These are phyloP conservation scores for Syritta pipiens DNA, from an alignment of 2,888 invertebrate species.

Conservation along the genomic window DNA sequence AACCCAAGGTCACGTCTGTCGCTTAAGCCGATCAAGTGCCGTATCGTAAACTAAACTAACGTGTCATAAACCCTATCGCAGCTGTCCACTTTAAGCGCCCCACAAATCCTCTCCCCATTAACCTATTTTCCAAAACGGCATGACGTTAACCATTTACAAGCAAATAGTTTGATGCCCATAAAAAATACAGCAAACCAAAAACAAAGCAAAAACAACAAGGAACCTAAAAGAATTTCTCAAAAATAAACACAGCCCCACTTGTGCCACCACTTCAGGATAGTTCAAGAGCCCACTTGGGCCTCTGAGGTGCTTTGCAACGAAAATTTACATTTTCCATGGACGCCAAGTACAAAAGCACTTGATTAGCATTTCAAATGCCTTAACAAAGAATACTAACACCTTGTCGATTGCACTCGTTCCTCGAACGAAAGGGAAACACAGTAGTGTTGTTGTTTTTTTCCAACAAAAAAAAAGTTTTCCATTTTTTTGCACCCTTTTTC, in stretches of 20 bases:
- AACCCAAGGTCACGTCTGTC: neutral
- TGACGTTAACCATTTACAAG: constrained; percentile 20
- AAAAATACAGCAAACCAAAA: constrained; percentile 3
- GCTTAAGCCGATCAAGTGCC: neutral
- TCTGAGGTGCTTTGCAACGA: constrained; percentile 40
- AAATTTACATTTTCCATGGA: constrained; percentile 61
- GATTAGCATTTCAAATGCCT: constrained; percentile 67
- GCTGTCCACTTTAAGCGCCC: constrained; percentile 8
- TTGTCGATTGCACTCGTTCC: constrained; percentile 61
- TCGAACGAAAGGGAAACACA: constrained; percentile 51
- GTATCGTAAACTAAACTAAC: no score
- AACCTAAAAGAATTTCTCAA: constrained; percentile 24
- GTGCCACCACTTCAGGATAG: constrained; percentile 41
- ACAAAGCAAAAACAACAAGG: constrained; percentile 1
- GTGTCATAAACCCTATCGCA: neutral
- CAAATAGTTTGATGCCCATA: neutral
- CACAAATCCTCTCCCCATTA: constrained; percentile 20
- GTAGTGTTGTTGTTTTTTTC: constrained; percentile 21
- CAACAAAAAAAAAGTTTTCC: constrained; percentile 1
- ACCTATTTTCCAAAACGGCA: constrained; percentile 31
- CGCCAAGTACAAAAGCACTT: constrained; percentile 62
- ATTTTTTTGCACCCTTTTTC: neutral
- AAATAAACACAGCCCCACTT: constrained; percentile 59
- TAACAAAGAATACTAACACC: constrained; percentile 61
- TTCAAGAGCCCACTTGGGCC: constrained; percentile 50